phyloP scores from a whole-genome alignment of 2,888 invertebrate species.

The Philereme transversata region DNA sequence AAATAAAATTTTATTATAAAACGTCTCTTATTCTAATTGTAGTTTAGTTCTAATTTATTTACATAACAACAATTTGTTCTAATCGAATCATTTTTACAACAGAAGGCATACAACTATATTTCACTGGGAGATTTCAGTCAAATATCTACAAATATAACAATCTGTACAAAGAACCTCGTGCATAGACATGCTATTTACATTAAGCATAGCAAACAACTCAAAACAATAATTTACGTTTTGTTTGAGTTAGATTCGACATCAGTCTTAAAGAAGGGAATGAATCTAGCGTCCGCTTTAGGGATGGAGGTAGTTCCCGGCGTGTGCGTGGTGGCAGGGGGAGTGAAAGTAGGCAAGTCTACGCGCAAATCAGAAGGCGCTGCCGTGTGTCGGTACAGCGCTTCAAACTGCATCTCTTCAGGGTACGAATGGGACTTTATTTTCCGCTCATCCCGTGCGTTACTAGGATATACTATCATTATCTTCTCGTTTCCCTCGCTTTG shows the following conservation, averaged over 20 bases:
- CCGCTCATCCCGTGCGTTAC: conserved; percentile 75
- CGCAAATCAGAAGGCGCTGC: conserved; percentile 66
- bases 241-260: conserved; percentile 41
- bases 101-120: conserved; percentile 38
- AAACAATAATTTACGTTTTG: conserved; percentile 38
- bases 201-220: conserved; percentile 20
- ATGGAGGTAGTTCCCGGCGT: conserved; percentile 46
- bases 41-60: conserved; percentile 63
- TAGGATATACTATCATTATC: conserved; percentile 80
- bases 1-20: conserved; percentile 77
- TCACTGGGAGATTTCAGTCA: conserved; percentile 14
- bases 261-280: conserved; percentile 60
- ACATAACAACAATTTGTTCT: conserved; percentile 55
- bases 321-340: conserved; percentile 66
- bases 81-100: conserved; percentile 42
- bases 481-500: conserved; percentile 70
- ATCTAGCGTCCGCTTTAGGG: conserved; percentile 52
- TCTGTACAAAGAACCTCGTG: conserved; percentile 34
- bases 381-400: conserved; percentile 75
- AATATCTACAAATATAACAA: conserved; percentile 14
- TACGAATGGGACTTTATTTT: conserved; percentile 78
- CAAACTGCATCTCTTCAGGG: conserved; percentile 79
- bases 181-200: conserved; percentile 35
- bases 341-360: conserved; percentile 85
- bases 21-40: conserved; percentile 63